Base-by-base conservation (phyloP, 2,797 vertebrate species). In the Chelidonichthys spinosus region DNA sequence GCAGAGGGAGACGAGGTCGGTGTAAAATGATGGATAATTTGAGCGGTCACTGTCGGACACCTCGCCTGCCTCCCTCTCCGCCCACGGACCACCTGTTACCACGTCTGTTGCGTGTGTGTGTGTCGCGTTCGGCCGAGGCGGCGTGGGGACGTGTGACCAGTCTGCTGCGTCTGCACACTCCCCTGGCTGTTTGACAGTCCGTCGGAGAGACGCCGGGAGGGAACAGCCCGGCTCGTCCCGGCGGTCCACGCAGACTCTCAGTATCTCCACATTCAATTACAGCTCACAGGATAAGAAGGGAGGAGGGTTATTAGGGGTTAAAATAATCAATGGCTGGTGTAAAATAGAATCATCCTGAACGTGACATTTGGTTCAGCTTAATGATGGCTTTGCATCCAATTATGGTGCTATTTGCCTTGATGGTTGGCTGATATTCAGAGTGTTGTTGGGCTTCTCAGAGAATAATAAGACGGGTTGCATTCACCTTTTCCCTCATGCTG, bases 51-150 rank as follows among this genome's bases (percentile, higher is more conserved):
- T 82, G 79, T 87, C 18, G 81, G 87, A 90, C 74, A 35, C 72
- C 59, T 60, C 43, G 78, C 74, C 81, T 83, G 83, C 81, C 47
- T 86, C 67, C 81, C 47, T 86, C 67, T 81, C 88, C 85, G 62
- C 90, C 91, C 90, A 93, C 91, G 66, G 71, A 82, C 90, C 91
- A 92, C 92, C 93, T 94, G 93, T 87, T 85, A 77, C 58, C 69
- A 76, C 84, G 83, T 35, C 64, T 36, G 50, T 25, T 25, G 47
- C 18, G 47, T 50, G 9, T 63, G 63, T 36, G 60, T 49, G 37
- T 32, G 55, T 37, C 49, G 13, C 59, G 35, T 67, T 44, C 71
- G 59, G 69, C 67, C 61, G 62, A 81, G 49, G 63, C 62, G 74
- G 76, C 62, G 76, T 81, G 43, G 72, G 35, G 63, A 82, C 75